Base-by-base conservation (phyloP, 1,140 invertebrate genomes). In the Ylistrum balloti region DNA sequence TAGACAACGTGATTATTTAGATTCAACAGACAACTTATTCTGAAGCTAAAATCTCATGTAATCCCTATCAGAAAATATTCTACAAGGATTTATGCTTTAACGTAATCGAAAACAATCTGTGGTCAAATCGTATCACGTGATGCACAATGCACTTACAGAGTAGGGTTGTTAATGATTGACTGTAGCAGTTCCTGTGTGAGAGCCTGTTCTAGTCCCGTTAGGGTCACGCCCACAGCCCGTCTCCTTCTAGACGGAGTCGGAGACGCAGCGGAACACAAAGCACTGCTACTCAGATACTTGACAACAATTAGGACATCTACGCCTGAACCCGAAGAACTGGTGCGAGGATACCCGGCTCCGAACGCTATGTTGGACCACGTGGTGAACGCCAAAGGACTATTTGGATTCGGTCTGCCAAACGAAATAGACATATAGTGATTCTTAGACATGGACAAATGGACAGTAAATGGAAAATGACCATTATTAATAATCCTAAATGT, bases 181-280 rank as follows among this genome's bases (percentile, higher is more conserved):
- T 86, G 88, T 9, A 89, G 38, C n/a, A 89, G 74, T 28, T 85
- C 32, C 15, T 89, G 88, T 17, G 88, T 85, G 28, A 89, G 85
- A 0, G 88, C 88, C 85, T 85, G 33, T 28, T 89, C 88, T 32
- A 89, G 33, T n/a, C 20, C 41, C 22, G 33, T 41, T 3, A 89
- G 85, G n/a, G 85, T 86, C n/a, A 89, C 86, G 35, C 33, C 85
- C 17, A 85, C 35, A 85, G 32, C 86, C 7, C 56, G 48, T n/a
- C 85, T 38, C 88, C 56, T 89, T n/a, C 32, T 33, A 15, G 34
- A 11, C 33, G 32, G 28, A 13, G 88, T 20, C 7, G 48, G 33
- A 33, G 88, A 0, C 28, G 88, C 88, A 28, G 89, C 88, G 0
- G 91, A 35, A 85, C 91, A 92, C 13, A 92, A 86, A 33, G 88